Percentiles rank a stretch among this genome's conserved stretches.
Evolutionary conservation across 2,113 vertebrate genomes (phyloP).

Genomic region (Leptobrachium ailaonicum): DNA sequence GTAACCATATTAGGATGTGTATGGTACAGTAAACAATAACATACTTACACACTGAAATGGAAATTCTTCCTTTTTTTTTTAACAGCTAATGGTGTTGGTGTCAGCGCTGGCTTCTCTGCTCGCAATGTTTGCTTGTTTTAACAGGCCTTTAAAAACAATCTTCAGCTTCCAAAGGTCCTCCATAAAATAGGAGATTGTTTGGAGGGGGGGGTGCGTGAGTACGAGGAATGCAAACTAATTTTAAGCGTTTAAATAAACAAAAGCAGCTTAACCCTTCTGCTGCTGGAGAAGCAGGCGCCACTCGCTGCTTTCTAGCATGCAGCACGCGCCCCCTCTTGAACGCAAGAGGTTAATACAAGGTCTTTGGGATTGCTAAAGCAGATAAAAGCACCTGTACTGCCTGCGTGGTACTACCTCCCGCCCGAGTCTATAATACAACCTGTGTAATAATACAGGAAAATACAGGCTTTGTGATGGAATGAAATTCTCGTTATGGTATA

Average conservation of each 20-base stretch:
- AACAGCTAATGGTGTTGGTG: constrained; percentile 83
- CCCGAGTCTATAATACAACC: too few relatives aligned
- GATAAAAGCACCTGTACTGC: too few relatives aligned
- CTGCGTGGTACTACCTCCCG: too few relatives aligned
- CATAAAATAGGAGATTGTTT: constrained; percentile 58
- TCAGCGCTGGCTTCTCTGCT: constrained; percentile 73
- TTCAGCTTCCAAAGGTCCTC: constrained; percentile 33
- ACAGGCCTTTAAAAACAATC: constrained; percentile 61
- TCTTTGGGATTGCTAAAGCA: too few relatives aligned
- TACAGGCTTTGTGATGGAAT: too few relatives aligned
- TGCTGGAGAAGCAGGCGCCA: too few relatives aligned
- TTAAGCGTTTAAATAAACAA: constrained; percentile 40
- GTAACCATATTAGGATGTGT: constrained; percentile 95
- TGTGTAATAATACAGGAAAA: too few relatives aligned
- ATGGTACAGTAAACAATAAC: constrained; percentile 99
- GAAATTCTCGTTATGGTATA: too few relatives aligned
- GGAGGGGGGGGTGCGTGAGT: too few relatives aligned
- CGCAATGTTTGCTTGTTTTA: constrained; percentile 65
- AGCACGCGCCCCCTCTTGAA: background rate
- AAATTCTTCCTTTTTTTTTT: constrained; percentile 67
- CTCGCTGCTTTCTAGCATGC: too few relatives aligned
- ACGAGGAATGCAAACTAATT: constrained; percentile 10
- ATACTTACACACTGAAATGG: constrained; percentile 92
- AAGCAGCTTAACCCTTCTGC: background rate
- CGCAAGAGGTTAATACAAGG: background rate